Evolutionary conservation across 2,888 invertebrate genomes (phyloP), one percentile per base, ranked within the genome.

Genomic region (Cantharis lateralis): DNA sequence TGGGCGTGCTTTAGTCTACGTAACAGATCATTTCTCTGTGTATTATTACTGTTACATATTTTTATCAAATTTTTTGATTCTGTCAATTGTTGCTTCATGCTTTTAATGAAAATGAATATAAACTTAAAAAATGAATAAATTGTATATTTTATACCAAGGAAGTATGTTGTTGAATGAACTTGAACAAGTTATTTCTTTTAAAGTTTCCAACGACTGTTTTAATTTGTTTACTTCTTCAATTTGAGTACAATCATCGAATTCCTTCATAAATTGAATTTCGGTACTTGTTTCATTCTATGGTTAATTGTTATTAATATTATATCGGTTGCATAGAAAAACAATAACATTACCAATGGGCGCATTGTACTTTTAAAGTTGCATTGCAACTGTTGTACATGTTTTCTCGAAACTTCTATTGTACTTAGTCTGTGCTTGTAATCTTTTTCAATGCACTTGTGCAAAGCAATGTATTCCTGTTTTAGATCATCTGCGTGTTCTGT

Each of bases 401-500:
- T 80, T 13, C 86, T 89, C 10, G 91, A 90, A 9, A 89, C 81
- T 74, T 90, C 90, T 68, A 93, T 85, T 20, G 91, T 91, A 28
- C 89, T 87, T 80, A 91, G 90, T 71, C 93, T 88, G 79, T 91
- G 91, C 79, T 90, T 91, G 91, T 93, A 92, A 81, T 92, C 92
- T 4, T 87, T 87, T 86, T 92, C 91, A 64, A 93, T 91, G 74
- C 91, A 89, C 69, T 88, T 88, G 81, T 92, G 91, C 78, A 93
- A 84, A 70, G 88, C 89, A 81, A 89, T 90, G 83, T 91, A 93
- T 81, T 91, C 91, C 66, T 89, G 89, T 78, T 91, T 91, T 73
- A 92, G 88, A 79, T 93, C 92, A 71, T 93, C 92, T 18, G 93
- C 87, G 83, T 93, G 92, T 84, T 93, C 93, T 82, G 91, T 90